Evolutionary conservation across 2,888 invertebrate species (phyloP).

Genomic region (Lasioglossum zephyrum): DNA sequence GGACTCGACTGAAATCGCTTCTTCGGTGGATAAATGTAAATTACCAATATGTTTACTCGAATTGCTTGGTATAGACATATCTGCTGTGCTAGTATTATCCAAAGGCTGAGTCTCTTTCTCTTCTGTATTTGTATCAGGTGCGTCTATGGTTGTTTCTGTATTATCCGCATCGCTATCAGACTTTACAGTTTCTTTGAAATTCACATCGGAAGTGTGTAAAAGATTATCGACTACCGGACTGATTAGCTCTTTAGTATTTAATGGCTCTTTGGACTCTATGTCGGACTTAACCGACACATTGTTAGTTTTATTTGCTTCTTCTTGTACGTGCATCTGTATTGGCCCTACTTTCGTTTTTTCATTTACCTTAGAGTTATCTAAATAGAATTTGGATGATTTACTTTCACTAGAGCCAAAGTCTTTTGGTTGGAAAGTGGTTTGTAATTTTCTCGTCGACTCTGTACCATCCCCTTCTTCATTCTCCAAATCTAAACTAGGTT

Average conservation of each 20-base stretch:
- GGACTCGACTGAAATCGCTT: constrained; percentile 27
- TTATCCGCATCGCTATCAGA: constrained; percentile 5
- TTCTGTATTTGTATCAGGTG: constrained; percentile 16
- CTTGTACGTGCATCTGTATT: constrained; percentile 23
- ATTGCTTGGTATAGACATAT: constrained; percentile 2
- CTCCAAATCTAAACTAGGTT: constrained; percentile 81
- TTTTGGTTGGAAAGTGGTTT: constrained; percentile 82
- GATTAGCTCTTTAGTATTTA: constrained; percentile 49
- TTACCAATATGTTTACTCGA: constrained; percentile 29
- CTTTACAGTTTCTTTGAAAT: constrained; percentile 46
- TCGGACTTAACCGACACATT: constrained; percentile 24
- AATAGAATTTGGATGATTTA: constrained; percentile 64
- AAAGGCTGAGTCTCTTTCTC: constrained; percentile 19
- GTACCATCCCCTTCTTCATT: constrained; percentile 73
- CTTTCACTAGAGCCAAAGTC: constrained; percentile 75
- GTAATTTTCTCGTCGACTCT: constrained; percentile 75
- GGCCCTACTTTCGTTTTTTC: constrained; percentile 50
- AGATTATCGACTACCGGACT: constrained; percentile 53
- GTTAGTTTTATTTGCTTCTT: constrained; percentile 30
- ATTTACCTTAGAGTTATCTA: constrained; percentile 52
- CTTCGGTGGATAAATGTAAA: constrained; percentile 20
- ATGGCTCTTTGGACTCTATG: constrained; percentile 35
- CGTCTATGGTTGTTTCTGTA: constrained; percentile 26
- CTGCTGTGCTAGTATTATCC: constrained; percentile 30
- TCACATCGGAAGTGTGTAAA: constrained; percentile 44